Conservation (phyloP, 37 sponge, comb jelly and placozoan genomes). For the Halisarca cf. caerulea region DNA sequence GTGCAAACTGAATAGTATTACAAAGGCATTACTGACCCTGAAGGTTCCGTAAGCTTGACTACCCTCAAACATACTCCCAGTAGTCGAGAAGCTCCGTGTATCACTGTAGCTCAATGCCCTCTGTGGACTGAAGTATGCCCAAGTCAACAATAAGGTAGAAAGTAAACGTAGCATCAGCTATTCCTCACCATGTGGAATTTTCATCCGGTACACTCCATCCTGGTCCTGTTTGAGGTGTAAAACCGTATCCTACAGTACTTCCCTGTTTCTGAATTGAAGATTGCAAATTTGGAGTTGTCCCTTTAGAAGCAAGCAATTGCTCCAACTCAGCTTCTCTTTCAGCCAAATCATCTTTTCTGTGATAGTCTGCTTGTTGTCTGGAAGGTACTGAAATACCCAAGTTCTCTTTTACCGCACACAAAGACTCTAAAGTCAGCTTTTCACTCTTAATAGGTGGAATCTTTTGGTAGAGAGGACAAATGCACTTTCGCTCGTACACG, state of each 20-base stretch:
- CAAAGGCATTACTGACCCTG: neutral
- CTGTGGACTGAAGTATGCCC: neutral
- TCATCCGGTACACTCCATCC: neutral
- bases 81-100: conserved; percentile 1
- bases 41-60: conserved; percentile 7
- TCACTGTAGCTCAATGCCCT: neutral
- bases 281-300: neutral
- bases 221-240: neutral
- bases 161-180: neutral
- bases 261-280: neutral
- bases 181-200: neutral
- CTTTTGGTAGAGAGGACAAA: no score
- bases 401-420: no score
- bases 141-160: neutral
- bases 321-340: neutral
- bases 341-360: neutral
- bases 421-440: no score
- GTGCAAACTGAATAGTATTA: neutral
- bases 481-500: no score
- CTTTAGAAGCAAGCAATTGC: neutral
- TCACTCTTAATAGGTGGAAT: no score
- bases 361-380: no score
- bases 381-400: no score
- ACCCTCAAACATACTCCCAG: neutral
- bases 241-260: neutral